These are phyloP conservation scores for Timema podura DNA, from an alignment of 2,888 invertebrate species.

Conservation along the genomic window DNA sequence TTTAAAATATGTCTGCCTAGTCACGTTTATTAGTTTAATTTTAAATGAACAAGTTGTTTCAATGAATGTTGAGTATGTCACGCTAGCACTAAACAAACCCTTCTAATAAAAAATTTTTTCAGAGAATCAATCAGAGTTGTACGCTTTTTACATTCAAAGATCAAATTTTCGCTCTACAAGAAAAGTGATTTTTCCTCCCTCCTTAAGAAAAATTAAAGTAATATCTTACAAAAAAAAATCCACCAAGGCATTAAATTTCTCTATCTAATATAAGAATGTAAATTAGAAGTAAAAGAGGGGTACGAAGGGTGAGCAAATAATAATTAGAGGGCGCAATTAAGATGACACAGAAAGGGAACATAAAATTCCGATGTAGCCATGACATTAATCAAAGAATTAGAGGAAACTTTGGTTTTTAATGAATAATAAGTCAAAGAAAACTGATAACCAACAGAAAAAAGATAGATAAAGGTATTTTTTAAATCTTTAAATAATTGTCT, in stretches of 20 bases:
- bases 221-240: not conserved
- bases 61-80: too few relatives aligned
- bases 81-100: too few relatives aligned
- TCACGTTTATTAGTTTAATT: too few relatives aligned
- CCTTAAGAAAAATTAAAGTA: not conserved
- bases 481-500: too few relatives aligned
- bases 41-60: too few relatives aligned
- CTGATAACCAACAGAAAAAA: too few relatives aligned
- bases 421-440: constrained; percentile 11
- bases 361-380: not conserved
- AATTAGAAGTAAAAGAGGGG: not conserved
- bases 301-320: constrained; percentile 6
- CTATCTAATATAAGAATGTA: not conserved
- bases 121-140: too few relatives aligned
- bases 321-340: constrained; percentile 8
- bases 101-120: too few relatives aligned
- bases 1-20: too few relatives aligned
- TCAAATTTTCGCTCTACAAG: not conserved
- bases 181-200: not conserved
- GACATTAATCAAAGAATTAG: constrained; percentile 2
- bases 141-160: too few relatives aligned
- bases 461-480: too few relatives aligned
- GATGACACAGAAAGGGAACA: not conserved
- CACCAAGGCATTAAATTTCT: constrained; percentile 2
- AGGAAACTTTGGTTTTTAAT: constrained; percentile 8